Percentiles rank a stretch among this genome's conserved stretches.
phyloP scores from a whole-genome alignment of 2,888 invertebrate species.

The Ophioninae sp. region DNA sequence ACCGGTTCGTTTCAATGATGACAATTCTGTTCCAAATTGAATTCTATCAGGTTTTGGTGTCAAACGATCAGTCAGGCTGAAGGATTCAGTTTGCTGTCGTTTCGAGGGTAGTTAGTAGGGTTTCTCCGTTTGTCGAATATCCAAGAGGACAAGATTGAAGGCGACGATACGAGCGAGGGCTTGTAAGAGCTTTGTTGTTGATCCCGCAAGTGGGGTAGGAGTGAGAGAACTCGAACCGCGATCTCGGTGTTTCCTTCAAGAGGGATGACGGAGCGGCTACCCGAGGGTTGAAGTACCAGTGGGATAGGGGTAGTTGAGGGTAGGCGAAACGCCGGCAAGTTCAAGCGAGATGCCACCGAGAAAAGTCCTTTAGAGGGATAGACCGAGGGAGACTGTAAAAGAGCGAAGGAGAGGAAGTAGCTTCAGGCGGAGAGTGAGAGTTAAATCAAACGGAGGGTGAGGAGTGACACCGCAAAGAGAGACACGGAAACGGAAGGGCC shows the following conservation, averaged over 20 bases:
- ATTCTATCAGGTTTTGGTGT: too few relatives aligned
- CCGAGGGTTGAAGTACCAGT: slow-evolving; percentile 47
- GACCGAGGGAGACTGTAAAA: slow-evolving; percentile 46
- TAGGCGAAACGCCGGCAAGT: slow-evolving; percentile 39
- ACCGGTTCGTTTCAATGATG: too few relatives aligned
- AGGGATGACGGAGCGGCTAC: slow-evolving; percentile 63
- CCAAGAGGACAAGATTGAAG: slow-evolving; percentile 47
- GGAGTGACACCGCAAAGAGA: slow-evolving; percentile 55
- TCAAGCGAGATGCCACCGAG: slow-evolving; percentile 45
- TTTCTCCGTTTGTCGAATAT: slow-evolving; percentile 1
- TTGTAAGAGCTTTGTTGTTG: slow-evolving; percentile 51
- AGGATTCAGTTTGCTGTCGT: too few relatives aligned
- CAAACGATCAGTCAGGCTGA: too few relatives aligned
- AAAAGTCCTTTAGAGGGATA: slow-evolving; percentile 42
- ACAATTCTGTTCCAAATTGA: too few relatives aligned
- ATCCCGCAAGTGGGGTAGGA: slow-evolving; percentile 51
- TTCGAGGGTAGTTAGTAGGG: too few relatives aligned
- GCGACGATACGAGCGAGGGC: slow-evolving; percentile 38
- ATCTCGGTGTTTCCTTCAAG: slow-evolving; percentile 65
- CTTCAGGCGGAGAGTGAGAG: slow-evolving; percentile 46
- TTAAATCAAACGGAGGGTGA: slow-evolving; percentile 62
- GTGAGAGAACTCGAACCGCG: slow-evolving; percentile 57
- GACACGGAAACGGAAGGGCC: slow-evolving; percentile 66
- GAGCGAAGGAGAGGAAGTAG: slow-evolving; percentile 43
- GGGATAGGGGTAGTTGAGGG: slow-evolving; percentile 51